A percentile compares a stretch with the other conserved stretches of the same genome.
phyloP scores from a whole-genome alignment of 1,140 invertebrate species.

The Atta colombica region DNA sequence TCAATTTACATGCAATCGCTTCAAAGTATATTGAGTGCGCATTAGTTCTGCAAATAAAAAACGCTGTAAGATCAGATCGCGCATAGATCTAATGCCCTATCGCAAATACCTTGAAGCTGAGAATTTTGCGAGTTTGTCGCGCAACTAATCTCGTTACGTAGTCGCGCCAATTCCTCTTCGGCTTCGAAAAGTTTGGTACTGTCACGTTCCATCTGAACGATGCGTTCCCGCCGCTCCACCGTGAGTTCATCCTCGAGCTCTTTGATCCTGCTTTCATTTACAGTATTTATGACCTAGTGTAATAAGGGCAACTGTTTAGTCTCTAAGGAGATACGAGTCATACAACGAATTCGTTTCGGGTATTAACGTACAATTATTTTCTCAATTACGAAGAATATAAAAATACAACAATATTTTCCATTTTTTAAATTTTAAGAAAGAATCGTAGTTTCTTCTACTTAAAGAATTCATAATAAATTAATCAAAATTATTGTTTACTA shows the following conservation, averaged over 20 bases:
- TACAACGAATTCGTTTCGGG: not conserved
- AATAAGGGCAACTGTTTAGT: conserved; percentile 71
- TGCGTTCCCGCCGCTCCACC: conserved; percentile 84
- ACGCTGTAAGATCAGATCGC: not conserved
- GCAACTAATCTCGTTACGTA: conserved; percentile 79
- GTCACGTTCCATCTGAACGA: conserved; percentile 86
- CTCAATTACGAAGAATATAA: conserved; percentile 9
- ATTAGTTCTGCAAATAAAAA: too few species aligned
- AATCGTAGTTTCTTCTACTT: not conserved
- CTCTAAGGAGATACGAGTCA: not conserved
- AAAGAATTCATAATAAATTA: not conserved
- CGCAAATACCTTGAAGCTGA: conserved; percentile 57
- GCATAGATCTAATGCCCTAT: not conserved
- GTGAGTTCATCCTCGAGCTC: conserved; percentile 87
- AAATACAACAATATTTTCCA: not conserved
- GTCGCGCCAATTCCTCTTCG: conserved; percentile 86
- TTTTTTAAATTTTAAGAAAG: not conserved
- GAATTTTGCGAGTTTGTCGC: conserved; percentile 55
- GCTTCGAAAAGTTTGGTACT: conserved; percentile 87
- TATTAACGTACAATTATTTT: conserved; percentile 8
- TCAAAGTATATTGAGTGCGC: too few species aligned
- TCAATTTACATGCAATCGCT: too few species aligned
- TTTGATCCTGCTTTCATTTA: conserved; percentile 86
- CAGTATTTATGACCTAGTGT: conserved; percentile 85
- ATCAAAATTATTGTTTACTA: not conserved